Conservation (phyloP, 2,797 vertebrate genomes). For the Ispidina lecontei region DNA sequence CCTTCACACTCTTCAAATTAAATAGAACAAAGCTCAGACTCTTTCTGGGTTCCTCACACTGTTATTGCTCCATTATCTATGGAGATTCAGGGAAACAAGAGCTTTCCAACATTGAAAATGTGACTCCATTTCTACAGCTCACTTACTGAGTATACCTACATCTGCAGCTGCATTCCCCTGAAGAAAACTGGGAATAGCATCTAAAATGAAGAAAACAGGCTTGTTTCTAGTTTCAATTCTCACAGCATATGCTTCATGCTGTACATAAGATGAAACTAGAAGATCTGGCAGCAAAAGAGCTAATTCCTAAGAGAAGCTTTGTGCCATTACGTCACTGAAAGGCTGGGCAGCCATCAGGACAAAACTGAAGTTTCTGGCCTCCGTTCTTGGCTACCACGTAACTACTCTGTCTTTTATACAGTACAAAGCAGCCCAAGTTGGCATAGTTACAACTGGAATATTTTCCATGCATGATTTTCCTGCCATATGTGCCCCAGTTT, state of each 20-base stretch:
- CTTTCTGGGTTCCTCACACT: neutral
- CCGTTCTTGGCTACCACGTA: neutral
- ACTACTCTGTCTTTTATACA: neutral
- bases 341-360: neutral
- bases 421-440: neutral
- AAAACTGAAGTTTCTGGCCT: neutral
- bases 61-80: neutral
- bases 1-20: neutral
- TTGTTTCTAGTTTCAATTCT: neutral
- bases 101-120: neutral
- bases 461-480: neutral
- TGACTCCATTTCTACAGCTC: neutral
- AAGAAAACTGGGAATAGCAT: neutral
- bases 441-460: neutral
- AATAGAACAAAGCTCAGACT: neutral
- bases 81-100: neutral
- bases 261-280: neutral
- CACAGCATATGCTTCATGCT: neutral
- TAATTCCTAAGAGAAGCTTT: neutral
- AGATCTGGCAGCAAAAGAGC: neutral
- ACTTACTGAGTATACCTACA: neutral
- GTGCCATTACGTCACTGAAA: neutral
- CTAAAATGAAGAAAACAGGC: constrained; percentile 1
- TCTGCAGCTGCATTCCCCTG: neutral
- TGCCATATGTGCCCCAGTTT: neutral